Evolutionary conservation across 2,888 invertebrate genomes (phyloP), one percentile per base, ranked within the genome.

Genomic region (Yponomeuta malinellus): DNA sequence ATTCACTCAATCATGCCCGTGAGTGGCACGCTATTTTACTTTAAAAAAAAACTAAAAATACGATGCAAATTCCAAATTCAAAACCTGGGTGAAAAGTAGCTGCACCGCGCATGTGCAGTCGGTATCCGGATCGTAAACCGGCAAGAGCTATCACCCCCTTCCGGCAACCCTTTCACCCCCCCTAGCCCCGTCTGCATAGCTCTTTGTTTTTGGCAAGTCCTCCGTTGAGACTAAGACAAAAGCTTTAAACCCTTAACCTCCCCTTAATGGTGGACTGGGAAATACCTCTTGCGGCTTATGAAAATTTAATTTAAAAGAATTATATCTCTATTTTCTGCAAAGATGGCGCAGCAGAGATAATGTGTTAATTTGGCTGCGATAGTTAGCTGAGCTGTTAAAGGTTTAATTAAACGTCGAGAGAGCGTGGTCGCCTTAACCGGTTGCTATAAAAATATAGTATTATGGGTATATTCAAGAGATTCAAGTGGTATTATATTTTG

Each of bases 61-160:
- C 43, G 1, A 52, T 71, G 71, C 66, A 71, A 71, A 71, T 71
- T 67, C 66, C 66, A 48, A 63, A 70, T 68, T 52, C 48, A 83
- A 59, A 82, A 79, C 83, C 77, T 78, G 78, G 78, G 76, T 72
- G 68, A 31, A 10, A 74, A 74, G 3, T 74, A 76, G 76, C 76
- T 88, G 87, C 89, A 89, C 29, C 79, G 88, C 90, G 90, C 90
- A 90, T 90, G 90, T 87, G 89, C 90, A 84, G 81, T 82, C 79
- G 82, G 84, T 86, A 87, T 87, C 88, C 86, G 68, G 87, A 84
- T 90, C 91, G 89, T 92, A 91, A 91, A 92, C 90, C 84, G 83
- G 89, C 88, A 84, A 89, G 88, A 85, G 80, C 87, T 77, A 78
- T 75, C 76, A 78, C 80, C 79, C 75, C 74, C 71, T 70, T 71